A percentile compares a stretch with the other conserved stretches of the same genome.
These are phyloP conservation scores for Halcyon leucocephala DNA, from an alignment of 2,797 vertebrate species.

Conservation along the genomic window DNA sequence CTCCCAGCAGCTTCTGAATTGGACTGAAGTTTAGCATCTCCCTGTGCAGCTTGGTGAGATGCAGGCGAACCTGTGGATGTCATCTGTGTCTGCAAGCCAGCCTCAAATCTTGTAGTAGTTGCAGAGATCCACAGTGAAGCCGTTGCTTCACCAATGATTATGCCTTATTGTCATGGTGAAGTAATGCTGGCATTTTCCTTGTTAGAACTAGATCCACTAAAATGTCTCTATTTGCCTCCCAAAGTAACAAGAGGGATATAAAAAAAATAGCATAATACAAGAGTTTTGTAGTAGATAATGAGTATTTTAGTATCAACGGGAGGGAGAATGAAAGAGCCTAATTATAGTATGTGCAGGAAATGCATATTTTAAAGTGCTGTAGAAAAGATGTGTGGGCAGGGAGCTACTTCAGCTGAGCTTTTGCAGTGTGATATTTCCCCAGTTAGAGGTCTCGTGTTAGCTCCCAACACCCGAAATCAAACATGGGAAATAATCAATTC, in stretches of 20 bases:
- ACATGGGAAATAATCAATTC: conserved; percentile 3
- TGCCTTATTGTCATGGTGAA: neutral
- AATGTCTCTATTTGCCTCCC: neutral
- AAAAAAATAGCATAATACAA: neutral
- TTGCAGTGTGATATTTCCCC: neutral
- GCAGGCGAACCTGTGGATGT: neutral
- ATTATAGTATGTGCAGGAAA: conserved; percentile 49
- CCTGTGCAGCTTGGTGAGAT: neutral
- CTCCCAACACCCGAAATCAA: neutral
- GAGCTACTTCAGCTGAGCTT: conserved; percentile 41
- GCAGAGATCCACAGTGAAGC: neutral
- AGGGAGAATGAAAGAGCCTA: conserved; percentile 38
- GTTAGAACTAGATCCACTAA: neutral
- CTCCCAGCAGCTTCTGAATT: neutral
- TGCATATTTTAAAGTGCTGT: conserved; percentile 23
- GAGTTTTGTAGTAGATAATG: conserved; percentile 43
- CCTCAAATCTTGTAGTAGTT: neutral
- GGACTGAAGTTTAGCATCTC: neutral
- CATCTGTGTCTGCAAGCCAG: neutral
- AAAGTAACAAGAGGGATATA: neutral
- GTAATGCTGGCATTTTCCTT: conserved; percentile 11
- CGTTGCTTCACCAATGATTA: neutral
- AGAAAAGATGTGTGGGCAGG: conserved; percentile 50
- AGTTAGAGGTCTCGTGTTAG: conserved; percentile 13
- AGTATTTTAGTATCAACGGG: neutral